Evolutionary conservation across 2,888 invertebrate species (phyloP).

Genomic region (Cenopis cana): DNA sequence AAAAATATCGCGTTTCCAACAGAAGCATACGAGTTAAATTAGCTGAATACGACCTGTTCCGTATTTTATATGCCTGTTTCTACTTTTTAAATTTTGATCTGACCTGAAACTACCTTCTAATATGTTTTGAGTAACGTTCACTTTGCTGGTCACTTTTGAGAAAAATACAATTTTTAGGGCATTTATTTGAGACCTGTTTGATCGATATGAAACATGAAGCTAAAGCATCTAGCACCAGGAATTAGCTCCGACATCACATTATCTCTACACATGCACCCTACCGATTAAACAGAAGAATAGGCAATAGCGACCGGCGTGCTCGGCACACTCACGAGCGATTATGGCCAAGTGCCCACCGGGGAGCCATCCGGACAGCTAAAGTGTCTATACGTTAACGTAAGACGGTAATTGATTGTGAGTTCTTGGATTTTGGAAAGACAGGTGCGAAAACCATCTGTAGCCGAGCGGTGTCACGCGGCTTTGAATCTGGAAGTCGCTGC

Average conservation of each 20-base stretch:
- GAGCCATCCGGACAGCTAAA: constrained; percentile 64
- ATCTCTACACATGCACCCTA: constrained; percentile 26
- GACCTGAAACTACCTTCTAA: too few relatives aligned
- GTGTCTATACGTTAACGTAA: constrained; percentile 49
- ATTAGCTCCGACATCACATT: constrained; percentile 8
- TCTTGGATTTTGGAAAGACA: constrained; percentile 12
- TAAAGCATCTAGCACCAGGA: neutral
- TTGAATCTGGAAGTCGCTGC: too few relatives aligned
- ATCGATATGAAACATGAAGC: neutral
- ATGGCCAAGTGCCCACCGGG: constrained; percentile 68
- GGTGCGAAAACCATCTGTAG: neutral
- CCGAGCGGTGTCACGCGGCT: too few relatives aligned
- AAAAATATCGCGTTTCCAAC: too few relatives aligned
- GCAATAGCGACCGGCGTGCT: constrained; percentile 55
- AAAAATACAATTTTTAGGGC: too few relatives aligned
- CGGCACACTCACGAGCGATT: constrained; percentile 59
- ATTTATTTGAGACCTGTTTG: too few relatives aligned
- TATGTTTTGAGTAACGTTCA: too few relatives aligned
- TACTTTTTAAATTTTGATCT: too few relatives aligned
- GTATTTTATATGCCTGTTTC: too few relatives aligned
- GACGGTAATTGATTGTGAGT: constrained; percentile 39
- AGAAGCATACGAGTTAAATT: too few relatives aligned
- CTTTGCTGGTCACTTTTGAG: too few relatives aligned
- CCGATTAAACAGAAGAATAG: constrained; percentile 53
- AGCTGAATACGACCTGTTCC: too few relatives aligned